Conservation (phyloP, 2,888 invertebrate genomes). For the Callyntrura sp. region DNA sequence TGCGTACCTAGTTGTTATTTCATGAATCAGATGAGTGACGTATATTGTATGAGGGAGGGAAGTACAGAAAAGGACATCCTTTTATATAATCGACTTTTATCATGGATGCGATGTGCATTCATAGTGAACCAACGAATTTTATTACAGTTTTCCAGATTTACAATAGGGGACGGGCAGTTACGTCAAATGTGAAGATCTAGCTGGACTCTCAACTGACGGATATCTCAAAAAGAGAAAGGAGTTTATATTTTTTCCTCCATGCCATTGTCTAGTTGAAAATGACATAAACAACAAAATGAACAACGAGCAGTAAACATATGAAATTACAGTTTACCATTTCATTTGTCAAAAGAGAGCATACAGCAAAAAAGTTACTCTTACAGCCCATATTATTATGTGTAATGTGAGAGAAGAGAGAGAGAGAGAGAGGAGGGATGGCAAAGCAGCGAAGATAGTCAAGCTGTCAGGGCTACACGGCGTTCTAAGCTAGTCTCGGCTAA, state of each 20-base stretch:
- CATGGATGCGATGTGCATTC: constrained; percentile 28
- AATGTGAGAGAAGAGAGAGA: no score
- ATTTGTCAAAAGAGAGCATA: not conserved
- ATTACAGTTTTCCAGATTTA: constrained; percentile 26
- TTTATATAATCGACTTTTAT: not conserved
- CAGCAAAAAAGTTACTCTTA: no score
- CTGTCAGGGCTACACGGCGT: no score
- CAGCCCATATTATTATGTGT: no score
- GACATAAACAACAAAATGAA: not conserved
- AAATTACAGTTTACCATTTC: not conserved
- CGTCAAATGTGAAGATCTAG: constrained; percentile 22
- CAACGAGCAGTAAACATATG: not conserved
- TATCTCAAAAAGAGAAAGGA: constrained; percentile 13
- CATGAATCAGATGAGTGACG: constrained; percentile 18
- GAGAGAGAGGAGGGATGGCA: no score
- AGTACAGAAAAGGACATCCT: constrained; percentile 20
- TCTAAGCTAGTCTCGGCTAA: no score
- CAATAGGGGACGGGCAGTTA: not conserved
- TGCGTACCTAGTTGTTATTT: not conserved
- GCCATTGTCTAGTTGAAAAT: constrained; percentile 9
- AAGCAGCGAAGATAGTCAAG: no score
- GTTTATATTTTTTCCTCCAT: no score
- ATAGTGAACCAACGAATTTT: constrained; percentile 27
- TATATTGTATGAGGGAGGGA: constrained; percentile 34
- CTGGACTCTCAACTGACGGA: constrained; percentile 25